Percentiles rank a stretch among this genome's conserved stretches.
phyloP scores from a whole-genome alignment of 2,888 invertebrate species.

The Rotaria magnacalcarata region DNA sequence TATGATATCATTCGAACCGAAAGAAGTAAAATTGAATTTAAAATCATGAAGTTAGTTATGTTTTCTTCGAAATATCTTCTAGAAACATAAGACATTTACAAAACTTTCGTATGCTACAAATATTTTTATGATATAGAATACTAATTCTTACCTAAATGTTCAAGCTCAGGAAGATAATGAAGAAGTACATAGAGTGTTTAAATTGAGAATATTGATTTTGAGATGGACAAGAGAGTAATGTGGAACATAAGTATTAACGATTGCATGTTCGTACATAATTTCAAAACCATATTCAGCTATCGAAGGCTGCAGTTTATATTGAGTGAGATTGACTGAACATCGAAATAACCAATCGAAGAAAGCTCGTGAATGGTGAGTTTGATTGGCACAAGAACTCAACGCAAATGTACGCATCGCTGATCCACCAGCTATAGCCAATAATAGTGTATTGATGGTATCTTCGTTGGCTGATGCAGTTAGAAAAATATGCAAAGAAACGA shows the following conservation, averaged over 20 bases:
- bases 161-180: neutral
- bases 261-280: neutral
- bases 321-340: neutral
- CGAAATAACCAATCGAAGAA: slow-evolving; percentile 11
- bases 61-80: too few relatives aligned
- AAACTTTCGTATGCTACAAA: too few relatives aligned
- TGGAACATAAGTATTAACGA: neutral
- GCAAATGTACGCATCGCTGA: neutral
- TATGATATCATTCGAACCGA: too few relatives aligned
- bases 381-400: neutral
- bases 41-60: too few relatives aligned
- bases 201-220: neutral
- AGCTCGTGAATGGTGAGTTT: slow-evolving; percentile 11
- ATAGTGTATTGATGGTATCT: neutral
- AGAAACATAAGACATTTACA: neutral
- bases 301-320: neutral
- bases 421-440: neutral
- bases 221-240: neutral
- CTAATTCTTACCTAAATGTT: neutral
- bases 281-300: neutral
- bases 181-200: neutral
- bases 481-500: neutral
- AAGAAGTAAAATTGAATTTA: too few relatives aligned
- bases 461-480: neutral
- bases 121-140: too few relatives aligned